Conservation (phyloP, 2,113 vertebrate species). For the Acrocephalus arundinaceus region DNA sequence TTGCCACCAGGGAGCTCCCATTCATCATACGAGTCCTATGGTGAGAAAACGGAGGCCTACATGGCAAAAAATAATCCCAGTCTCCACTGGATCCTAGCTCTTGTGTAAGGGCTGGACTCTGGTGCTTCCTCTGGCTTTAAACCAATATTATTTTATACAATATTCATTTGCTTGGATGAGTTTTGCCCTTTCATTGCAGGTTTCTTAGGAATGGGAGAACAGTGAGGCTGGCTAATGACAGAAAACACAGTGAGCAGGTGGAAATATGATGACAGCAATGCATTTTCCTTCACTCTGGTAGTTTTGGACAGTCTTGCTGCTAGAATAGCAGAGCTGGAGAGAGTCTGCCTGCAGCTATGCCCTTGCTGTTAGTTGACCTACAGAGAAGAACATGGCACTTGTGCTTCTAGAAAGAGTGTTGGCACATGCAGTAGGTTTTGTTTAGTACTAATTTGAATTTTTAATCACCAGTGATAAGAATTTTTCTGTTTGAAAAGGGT, state of each 20-base stretch:
- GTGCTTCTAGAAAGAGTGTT: background rate
- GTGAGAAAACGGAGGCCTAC: background rate
- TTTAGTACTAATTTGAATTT: background rate
- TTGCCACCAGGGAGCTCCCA: conserved; percentile 49
- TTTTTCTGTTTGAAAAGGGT: background rate
- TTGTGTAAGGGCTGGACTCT: background rate
- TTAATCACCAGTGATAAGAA: background rate
- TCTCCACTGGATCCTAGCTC: background rate
- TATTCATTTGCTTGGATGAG: background rate
- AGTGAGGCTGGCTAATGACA: background rate
- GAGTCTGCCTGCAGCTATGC: background rate
- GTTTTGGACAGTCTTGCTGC: background rate
- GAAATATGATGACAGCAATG: background rate
- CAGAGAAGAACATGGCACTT: background rate
- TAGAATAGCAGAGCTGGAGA: background rate
- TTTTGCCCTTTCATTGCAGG: background rate
- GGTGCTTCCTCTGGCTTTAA: background rate
- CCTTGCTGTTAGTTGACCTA: background rate
- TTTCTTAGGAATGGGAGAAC: background rate
- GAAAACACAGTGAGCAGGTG: background rate
- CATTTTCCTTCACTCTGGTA: background rate
- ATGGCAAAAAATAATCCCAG: background rate
- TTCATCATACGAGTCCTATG: background rate
- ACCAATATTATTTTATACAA: background rate
- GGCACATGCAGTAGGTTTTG: background rate